Percentiles rank a stretch among this genome's conserved stretches.
phyloP scores from a whole-genome alignment of 2,113 vertebrate species.

The Gopherus flavomarginatus region DNA sequence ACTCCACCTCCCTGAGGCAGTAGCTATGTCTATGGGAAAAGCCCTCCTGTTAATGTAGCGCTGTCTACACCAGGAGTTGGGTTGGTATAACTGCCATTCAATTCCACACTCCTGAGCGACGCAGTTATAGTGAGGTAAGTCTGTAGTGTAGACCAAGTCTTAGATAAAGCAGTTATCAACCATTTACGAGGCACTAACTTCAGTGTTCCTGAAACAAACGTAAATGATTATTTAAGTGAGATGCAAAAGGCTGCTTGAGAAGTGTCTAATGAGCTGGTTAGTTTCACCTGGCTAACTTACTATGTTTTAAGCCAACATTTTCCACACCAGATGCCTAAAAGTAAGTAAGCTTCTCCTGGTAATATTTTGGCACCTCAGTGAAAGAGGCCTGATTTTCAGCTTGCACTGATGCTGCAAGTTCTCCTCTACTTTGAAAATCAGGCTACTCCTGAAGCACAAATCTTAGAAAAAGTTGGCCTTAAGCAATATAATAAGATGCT shows the following conservation, averaged over 20 bases:
- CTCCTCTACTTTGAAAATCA: not conserved
- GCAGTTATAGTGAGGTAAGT: not conserved
- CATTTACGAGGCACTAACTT: not conserved
- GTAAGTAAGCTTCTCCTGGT: not conserved
- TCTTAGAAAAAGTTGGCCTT: constrained; percentile 24
- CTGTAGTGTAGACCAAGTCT: not conserved
- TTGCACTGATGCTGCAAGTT: not conserved
- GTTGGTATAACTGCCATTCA: not conserved
- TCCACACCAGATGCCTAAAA: not conserved
- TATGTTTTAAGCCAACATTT: not conserved
- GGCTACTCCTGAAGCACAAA: not conserved
- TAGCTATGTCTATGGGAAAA: not conserved
- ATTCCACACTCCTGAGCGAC: not conserved
- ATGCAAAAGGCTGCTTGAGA: constrained; percentile 11
- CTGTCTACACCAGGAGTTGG: not conserved
- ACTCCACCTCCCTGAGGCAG: no score
- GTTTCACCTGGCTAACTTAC: not conserved
- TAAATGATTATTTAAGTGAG: not conserved
- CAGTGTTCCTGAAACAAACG: not conserved
- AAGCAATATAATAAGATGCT: constrained; percentile 54
- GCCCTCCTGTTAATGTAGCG: not conserved
- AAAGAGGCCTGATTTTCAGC: not conserved
- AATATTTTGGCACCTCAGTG: not conserved
- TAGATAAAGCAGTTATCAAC: not conserved
- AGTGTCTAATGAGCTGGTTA: not conserved